Base-by-base conservation (phyloP, 1,140 invertebrate genomes). In the Atta texana region DNA sequence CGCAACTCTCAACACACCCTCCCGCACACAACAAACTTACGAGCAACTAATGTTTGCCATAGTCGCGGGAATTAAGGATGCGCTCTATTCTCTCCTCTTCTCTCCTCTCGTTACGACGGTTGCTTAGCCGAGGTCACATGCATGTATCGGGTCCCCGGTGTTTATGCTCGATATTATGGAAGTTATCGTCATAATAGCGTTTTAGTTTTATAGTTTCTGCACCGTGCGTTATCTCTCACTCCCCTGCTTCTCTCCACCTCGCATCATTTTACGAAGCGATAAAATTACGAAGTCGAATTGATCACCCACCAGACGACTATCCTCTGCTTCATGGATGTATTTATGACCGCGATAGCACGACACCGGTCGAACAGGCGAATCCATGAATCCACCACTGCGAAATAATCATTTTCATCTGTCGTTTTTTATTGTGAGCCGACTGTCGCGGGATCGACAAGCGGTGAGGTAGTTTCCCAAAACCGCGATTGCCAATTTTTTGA, bases 401-500 rank as follows among this genome's bases (percentile, higher is more conserved):
- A 84, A 84, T 84, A 74, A 84, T 84, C 55, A 84, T 75, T 84
- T 84, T 75, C 80, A 61, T 74, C 80, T 84, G 55, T 74, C 39
- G 55, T 74, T 75, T 84, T 78, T 74, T 84, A 74, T 84, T 84
- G 80, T 81, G 59, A 49, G 61, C 74, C 61, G 51, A 85, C 34
- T 78, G 80, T 85, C 74, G 61, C 55, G 44, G 44, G 31, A 85
- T 85, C 82, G 71, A 85, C 82, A 49, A 66, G 80, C 80, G 69
- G 24, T 3, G 80, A 53, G 53, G 24, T 57, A 72, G 68, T 61
- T 31, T 24, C 21, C 39, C 39, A 39, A 71, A 84, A 75, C 69
- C 69, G 24, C 80, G 80, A 84, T 84, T 84, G 80, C 80, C 80
- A 84, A 84, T 75, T 84, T 84, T 84, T 84, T 75, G 55, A 84